Evolutionary conservation across 2,888 invertebrate genomes (phyloP).

Genomic region (Argynnis bischoffii): DNA sequence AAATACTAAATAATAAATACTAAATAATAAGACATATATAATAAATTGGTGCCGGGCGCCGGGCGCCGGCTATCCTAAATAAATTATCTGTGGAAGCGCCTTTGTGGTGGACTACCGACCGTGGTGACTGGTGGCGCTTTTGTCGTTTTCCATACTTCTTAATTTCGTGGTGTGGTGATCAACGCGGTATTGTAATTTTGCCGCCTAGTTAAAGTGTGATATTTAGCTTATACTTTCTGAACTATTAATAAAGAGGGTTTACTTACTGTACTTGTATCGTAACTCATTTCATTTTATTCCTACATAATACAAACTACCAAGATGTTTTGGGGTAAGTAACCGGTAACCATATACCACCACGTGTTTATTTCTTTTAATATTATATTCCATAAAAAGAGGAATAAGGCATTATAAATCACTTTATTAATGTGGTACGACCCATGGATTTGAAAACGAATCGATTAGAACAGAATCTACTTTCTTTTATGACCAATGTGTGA

Average conservation of each 20-base stretch:
- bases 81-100: neutral
- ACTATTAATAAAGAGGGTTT: neutral
- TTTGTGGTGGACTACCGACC: neutral
- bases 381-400: neutral
- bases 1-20: no score
- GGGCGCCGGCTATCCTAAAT: no score
- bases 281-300: neutral
- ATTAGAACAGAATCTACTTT: neutral
- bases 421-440: neutral
- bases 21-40: no score
- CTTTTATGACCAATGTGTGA: slow-evolving; percentile 5
- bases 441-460: neutral
- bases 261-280: neutral
- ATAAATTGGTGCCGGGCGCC: no score
- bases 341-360: slow-evolving; percentile 62
- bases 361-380: slow-evolving; percentile 49
- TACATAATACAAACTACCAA: slow-evolving; percentile 45
- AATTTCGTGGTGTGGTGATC: slow-evolving; percentile 24
- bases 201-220: slow-evolving; percentile 8
- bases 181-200: slow-evolving; percentile 28
- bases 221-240: neutral
- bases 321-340: slow-evolving; percentile 79
- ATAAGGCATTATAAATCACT: neutral
- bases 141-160: slow-evolving; percentile 1
- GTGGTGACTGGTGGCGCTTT: slow-evolving; percentile 6